These are phyloP conservation scores for Nothoprocta perdicaria DNA, from an alignment of 2,113 vertebrate species.

Conservation along the genomic window DNA sequence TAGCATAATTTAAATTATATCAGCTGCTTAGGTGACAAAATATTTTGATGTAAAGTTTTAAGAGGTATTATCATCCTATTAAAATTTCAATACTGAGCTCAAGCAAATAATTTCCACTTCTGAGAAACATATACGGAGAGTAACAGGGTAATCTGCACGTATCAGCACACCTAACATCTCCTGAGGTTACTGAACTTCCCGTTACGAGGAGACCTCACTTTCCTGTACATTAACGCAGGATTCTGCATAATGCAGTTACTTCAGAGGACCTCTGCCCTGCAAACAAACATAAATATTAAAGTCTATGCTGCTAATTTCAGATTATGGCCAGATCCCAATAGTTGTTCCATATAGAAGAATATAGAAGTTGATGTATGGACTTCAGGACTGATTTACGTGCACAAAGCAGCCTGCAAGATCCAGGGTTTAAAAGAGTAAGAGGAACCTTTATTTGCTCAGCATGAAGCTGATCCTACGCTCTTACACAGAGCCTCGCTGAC, in stretches of 20 bases:
- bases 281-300: conserved; percentile 38
- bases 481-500: not conserved
- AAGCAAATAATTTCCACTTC: not conserved
- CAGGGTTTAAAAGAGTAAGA: conserved; percentile 3
- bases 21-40: not conserved
- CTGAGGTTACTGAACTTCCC: not conserved
- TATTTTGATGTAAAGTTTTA: not conserved
- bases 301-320: conserved; percentile 32
- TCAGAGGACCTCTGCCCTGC: not conserved
- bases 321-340: conserved; percentile 44
- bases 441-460: conserved; percentile 25
- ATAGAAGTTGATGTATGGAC: not conserved
- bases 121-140: not conserved
- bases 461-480: not conserved
- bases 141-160: not conserved
- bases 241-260: not conserved
- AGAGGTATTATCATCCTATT: not conserved
- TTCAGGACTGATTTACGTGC: not conserved
- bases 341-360: not conserved
- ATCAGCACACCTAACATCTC: not conserved
- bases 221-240: not conserved
- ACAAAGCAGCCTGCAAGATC: conserved; percentile 27
- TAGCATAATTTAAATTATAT: not conserved
- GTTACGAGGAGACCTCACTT: not conserved
- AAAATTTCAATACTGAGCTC: not conserved